phyloP scores from a whole-genome alignment of 2,797 vertebrate genomes.

The Clamator glandarius region DNA sequence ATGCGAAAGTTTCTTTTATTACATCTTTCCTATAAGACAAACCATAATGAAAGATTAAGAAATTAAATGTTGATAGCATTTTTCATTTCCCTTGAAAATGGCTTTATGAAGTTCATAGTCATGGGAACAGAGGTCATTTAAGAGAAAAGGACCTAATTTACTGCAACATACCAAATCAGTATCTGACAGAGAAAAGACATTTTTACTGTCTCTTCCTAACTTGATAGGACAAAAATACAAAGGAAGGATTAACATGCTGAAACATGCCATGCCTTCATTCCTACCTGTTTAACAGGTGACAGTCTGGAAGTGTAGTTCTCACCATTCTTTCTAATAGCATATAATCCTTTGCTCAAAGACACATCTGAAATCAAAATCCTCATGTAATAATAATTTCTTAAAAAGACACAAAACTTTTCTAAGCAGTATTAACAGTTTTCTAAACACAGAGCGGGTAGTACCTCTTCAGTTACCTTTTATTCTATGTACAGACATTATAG shows the following conservation, averaged over 20 bases:
- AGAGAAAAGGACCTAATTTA: constrained; percentile 33
- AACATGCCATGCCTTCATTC: neutral
- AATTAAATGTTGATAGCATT: constrained; percentile 23
- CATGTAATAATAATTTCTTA: neutral
- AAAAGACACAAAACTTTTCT: neutral
- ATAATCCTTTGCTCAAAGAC: neutral
- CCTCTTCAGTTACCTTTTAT: neutral
- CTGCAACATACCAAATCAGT: neutral
- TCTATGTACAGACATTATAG: neutral
- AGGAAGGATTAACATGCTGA: constrained; percentile 4
- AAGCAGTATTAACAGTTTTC: neutral
- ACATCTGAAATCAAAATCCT: neutral
- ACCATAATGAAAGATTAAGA: constrained; percentile 3
- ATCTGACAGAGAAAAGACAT: constrained; percentile 21
- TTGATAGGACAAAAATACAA: neutral
- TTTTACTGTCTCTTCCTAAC: neutral
- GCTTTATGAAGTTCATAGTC: constrained; percentile 8
- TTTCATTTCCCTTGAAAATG: constrained; percentile 19
- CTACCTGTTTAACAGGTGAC: neutral
- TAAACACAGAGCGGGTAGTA: neutral
- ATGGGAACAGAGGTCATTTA: neutral
- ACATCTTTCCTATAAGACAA: neutral
- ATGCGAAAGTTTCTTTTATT: neutral
- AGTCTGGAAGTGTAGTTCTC: neutral
- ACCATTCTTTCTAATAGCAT: neutral